Evolutionary conservation across 1,140 invertebrate species (phyloP).

Genomic region (Brachionus rotundiformis): DNA sequence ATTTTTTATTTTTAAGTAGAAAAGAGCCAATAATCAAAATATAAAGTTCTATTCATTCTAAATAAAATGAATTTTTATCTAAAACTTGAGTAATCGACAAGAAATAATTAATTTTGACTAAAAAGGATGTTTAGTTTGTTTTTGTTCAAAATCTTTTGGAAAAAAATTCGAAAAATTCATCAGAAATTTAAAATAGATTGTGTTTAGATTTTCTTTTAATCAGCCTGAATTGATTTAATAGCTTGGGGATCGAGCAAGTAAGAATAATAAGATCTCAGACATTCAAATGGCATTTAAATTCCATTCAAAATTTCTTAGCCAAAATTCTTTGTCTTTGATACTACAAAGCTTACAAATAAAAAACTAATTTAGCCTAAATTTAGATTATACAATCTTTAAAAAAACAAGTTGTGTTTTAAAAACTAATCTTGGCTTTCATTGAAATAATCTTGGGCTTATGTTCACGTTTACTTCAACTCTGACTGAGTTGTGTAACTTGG

Average conservation of each 20-base stretch:
- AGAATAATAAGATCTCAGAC: not conserved
- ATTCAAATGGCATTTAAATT: not conserved
- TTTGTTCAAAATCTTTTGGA: not conserved
- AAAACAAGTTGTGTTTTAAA: slow-evolving; percentile 39
- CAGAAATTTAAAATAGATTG: not conserved
- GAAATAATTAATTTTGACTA: not conserved
- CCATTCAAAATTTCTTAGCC: not conserved
- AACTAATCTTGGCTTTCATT: slow-evolving; percentile 37
- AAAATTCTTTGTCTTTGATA: not conserved
- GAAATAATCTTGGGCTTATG: slow-evolving; percentile 43
- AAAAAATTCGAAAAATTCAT: not conserved
- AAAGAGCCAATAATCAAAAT: not conserved
- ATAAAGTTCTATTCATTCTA: not conserved
- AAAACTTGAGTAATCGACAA: not conserved
- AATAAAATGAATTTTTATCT: not conserved
- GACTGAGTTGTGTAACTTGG: slow-evolving; percentile 26
- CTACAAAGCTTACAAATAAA: not conserved
- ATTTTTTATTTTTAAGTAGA: too few relatives aligned
- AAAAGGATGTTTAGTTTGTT: not conserved
- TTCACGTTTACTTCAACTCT: slow-evolving; percentile 30
- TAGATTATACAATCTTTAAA: slow-evolving; percentile 36
- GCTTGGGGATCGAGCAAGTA: not conserved
- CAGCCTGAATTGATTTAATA: not conserved
- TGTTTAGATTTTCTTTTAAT: not conserved
- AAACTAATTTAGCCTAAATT: not conserved